Evolutionary conservation across 2,113 vertebrate genomes (phyloP).

Genomic region (Oryctolagus cuniculus): DNA sequence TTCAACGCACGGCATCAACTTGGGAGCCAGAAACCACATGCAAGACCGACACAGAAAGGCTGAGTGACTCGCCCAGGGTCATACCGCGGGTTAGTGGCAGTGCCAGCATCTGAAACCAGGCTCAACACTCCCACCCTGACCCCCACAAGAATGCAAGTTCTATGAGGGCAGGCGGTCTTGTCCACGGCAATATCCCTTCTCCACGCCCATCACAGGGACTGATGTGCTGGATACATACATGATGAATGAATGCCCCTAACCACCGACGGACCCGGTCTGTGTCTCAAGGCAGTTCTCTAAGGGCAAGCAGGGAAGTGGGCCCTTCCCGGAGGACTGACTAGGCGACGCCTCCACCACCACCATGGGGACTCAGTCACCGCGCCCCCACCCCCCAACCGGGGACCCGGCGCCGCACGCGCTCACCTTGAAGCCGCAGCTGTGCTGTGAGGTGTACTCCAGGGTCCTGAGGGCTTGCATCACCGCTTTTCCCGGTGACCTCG

Average conservation of each 20-base stretch:
- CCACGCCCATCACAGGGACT: not conserved
- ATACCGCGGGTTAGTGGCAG: too few species aligned
- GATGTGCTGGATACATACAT: not conserved
- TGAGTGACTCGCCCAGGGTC: too few species aligned
- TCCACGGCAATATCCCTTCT: not conserved
- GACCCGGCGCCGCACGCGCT: slow-evolving; percentile 43
- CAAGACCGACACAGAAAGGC: too few species aligned
- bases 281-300: fast-evolving
- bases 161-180: not conserved
- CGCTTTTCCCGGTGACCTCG: slow-evolving; percentile 97
- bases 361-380: too few species aligned
- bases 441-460: slow-evolving; percentile 96
- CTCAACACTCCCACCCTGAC: not conserved
- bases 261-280: fast-evolving
- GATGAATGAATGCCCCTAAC: not conserved
- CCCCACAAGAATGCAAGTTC: not conserved
- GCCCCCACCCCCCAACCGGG: not conserved
- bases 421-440: slow-evolving; percentile 98
- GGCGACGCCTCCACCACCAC: not conserved
- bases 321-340: too few species aligned
- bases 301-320: not conserved
- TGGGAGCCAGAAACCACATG: not conserved
- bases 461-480: slow-evolving; percentile 97
- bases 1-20: not conserved
- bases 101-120: not conserved